phyloP scores from a whole-genome alignment of 2,797 vertebrate species.

The Microhierax caerulescens region DNA sequence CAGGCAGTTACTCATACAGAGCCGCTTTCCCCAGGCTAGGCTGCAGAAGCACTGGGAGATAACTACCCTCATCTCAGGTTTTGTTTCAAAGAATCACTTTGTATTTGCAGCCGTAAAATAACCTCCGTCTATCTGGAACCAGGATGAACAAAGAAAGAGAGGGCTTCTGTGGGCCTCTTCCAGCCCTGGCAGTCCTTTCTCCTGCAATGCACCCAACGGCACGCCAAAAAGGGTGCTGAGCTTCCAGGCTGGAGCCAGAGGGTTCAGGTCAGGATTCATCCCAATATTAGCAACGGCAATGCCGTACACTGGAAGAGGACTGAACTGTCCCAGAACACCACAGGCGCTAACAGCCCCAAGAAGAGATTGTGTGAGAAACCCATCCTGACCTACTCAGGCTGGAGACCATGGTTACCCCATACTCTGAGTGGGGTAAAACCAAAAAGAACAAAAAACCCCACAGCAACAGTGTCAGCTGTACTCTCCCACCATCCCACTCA shows the following conservation, averaged over 20 bases:
- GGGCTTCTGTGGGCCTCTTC: neutral
- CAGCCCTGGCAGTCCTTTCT: neutral
- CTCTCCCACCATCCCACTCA: neutral
- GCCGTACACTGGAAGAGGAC: rapidly evolving
- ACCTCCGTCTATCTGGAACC: neutral
- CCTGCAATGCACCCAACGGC: neutral
- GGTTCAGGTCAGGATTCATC: neutral
- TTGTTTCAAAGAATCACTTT: neutral
- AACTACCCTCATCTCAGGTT: neutral
- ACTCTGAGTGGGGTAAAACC: rapidly evolving
- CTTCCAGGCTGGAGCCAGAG: neutral
- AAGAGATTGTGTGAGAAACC: neutral
- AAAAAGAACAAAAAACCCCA: neutral
- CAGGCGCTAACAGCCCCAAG: neutral
- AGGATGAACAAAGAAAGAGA: neutral
- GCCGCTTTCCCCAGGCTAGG: neutral
- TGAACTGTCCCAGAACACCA: neutral
- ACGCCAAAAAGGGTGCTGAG: neutral
- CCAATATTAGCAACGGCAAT: rapidly evolving
- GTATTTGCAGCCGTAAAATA: neutral
- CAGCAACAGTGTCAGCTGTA: neutral
- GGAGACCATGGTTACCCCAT: neutral
- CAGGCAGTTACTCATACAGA: neutral
- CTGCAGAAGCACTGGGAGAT: neutral
- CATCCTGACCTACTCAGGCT: neutral